phyloP scores from a whole-genome alignment of 2,797 vertebrate species.

The Sebastes vulpes region DNA sequence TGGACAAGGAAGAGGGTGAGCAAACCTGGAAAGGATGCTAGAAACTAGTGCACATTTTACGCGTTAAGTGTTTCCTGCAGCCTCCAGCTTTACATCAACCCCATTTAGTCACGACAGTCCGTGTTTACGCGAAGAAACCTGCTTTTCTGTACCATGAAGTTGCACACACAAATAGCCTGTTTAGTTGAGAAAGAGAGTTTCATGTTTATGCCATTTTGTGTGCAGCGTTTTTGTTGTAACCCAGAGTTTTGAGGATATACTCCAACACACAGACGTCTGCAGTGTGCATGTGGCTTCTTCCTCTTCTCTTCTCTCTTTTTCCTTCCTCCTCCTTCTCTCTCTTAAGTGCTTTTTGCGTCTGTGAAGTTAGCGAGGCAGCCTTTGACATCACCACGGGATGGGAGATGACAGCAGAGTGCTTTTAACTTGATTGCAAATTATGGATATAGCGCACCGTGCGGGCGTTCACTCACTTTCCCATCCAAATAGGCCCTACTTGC shows the following conservation, averaged over 20 bases:
- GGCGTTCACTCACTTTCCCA: slow-evolving; percentile 72
- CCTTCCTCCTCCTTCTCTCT: slow-evolving; percentile 24
- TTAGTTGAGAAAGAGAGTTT: slow-evolving; percentile 45
- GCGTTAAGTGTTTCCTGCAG: slow-evolving; percentile 30
- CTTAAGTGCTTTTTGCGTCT: slow-evolving; percentile 78
- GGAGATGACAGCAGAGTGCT: slow-evolving; percentile 85
- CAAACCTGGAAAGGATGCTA: slow-evolving; percentile 70
- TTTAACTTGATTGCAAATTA: slow-evolving; percentile 88
- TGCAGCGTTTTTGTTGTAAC: slow-evolving; percentile 9
- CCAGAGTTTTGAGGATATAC: slow-evolving; percentile 55
- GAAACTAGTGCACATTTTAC: slow-evolving; percentile 60
- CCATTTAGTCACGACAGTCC: slow-evolving; percentile 38
- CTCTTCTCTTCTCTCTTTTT: slow-evolving; percentile 28
- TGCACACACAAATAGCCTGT: slow-evolving; percentile 9
- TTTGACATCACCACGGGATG: slow-evolving; percentile 82
- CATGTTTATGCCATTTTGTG: slow-evolving; percentile 24
- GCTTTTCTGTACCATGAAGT: slow-evolving; percentile 45
- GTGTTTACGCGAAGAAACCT: not conserved
- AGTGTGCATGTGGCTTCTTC: slow-evolving; percentile 66
- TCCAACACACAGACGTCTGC: slow-evolving; percentile 55
- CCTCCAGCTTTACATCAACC: slow-evolving; percentile 27
- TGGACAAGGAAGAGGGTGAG: slow-evolving; percentile 99
- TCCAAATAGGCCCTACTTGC: slow-evolving; percentile 83
- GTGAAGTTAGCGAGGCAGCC: slow-evolving; percentile 83
- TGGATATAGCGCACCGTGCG: slow-evolving; percentile 79